A percentile compares a stretch with the other conserved stretches of the same genome.
phyloP scores from a whole-genome alignment of 2,113 vertebrate species.

The Macquaria australasica region DNA sequence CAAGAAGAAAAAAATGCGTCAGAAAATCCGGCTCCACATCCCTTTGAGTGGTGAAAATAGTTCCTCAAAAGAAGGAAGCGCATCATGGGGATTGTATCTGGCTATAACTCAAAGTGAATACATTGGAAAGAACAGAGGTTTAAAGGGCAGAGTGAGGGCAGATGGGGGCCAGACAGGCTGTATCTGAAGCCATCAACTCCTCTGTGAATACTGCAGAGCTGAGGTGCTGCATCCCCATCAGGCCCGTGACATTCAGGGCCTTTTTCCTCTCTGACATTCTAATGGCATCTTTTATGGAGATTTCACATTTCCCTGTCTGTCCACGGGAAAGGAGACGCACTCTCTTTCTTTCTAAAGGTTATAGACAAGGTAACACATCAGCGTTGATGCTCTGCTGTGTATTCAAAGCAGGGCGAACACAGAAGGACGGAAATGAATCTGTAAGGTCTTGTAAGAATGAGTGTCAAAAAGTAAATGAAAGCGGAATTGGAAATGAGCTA shows the following conservation, averaged over 20 bases:
- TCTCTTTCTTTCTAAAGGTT: slow-evolving; percentile 73
- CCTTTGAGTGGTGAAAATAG: slow-evolving; percentile 59
- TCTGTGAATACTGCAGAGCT: slow-evolving; percentile 48
- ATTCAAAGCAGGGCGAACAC: slow-evolving; percentile 53
- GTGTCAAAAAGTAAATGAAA: slow-evolving; percentile 67
- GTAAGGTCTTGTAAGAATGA: slow-evolving; percentile 64
- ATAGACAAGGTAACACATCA: slow-evolving; percentile 55
- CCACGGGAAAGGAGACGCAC: slow-evolving; percentile 44
- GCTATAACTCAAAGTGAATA: slow-evolving; percentile 65
- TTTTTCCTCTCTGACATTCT: slow-evolving; percentile 71
- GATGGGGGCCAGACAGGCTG: slow-evolving; percentile 51
- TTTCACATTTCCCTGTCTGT: slow-evolving; percentile 69
- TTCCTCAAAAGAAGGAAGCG: slow-evolving; percentile 56
- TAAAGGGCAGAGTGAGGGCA: slow-evolving; percentile 67
- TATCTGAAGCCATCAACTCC: slow-evolving; percentile 67
- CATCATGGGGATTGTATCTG: slow-evolving; percentile 56
- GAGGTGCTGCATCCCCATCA: slow-evolving; percentile 60
- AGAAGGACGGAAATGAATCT: slow-evolving; percentile 64
- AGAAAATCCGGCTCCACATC: slow-evolving; percentile 47
- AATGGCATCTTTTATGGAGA: slow-evolving; percentile 73
- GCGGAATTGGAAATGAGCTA: slow-evolving; percentile 66
- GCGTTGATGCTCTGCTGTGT: slow-evolving; percentile 49
- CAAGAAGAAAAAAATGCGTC: slow-evolving; percentile 47
- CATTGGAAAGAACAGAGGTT: slow-evolving; percentile 61
- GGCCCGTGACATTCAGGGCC: slow-evolving; percentile 64